Evolutionary conservation across 2,797 vertebrate species (phyloP).

Genomic region (Mionectes olivaceus): DNA sequence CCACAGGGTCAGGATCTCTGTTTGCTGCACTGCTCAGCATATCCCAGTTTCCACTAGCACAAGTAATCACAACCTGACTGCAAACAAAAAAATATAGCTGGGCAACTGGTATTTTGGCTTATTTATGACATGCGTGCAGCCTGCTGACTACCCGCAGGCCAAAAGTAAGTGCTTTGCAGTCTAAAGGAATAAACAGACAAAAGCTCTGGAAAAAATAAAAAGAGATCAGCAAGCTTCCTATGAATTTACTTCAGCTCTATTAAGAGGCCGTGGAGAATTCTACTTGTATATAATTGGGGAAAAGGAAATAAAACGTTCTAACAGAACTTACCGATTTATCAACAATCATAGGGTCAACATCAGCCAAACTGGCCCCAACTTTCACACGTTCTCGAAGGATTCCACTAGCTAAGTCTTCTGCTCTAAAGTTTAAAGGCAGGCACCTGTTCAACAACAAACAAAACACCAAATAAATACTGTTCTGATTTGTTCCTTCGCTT

Average conservation of each 20-base stretch:
- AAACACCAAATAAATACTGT: not conserved
- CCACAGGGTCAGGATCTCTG: not conserved
- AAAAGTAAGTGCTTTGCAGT: not conserved
- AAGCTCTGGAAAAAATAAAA: not conserved
- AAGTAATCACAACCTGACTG: not conserved
- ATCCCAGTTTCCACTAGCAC: not conserved
- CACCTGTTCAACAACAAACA: constrained; percentile 82
- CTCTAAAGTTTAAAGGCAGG: constrained; percentile 94
- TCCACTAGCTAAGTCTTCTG: constrained; percentile 93
- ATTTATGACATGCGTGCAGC: not conserved
- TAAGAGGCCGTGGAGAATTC: not conserved
- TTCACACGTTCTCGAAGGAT: constrained; percentile 94
- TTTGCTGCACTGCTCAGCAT: not conserved
- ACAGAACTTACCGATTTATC: constrained; percentile 89
- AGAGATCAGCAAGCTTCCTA: not conserved
- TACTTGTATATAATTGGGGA: not conserved
- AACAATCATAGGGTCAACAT: constrained; percentile 97
- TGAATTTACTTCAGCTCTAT: not conserved
- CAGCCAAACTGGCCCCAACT: constrained; percentile 96
- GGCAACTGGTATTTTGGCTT: not conserved
- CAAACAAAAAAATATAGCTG: not conserved
- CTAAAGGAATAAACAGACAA: not conserved
- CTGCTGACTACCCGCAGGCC: not conserved
- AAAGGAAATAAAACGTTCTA: not conserved
- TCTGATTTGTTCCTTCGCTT: not conserved